phyloP scores from a whole-genome alignment of 2,113 vertebrate species.

The Glaucidium brasilianum region DNA sequence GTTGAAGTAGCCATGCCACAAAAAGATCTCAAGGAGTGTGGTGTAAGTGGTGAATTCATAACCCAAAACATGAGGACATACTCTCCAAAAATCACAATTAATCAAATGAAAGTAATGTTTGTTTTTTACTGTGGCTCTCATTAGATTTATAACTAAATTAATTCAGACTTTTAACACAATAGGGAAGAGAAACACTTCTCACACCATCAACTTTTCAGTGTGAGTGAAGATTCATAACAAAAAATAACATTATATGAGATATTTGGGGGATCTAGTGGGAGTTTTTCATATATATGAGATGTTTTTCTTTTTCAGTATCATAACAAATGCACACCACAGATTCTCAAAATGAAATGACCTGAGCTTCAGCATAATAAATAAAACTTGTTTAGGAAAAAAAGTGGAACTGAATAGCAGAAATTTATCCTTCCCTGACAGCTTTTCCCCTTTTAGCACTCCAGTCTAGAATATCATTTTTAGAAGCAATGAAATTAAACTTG shows the following conservation, averaged over 20 bases:
- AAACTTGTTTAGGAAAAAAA: not conserved
- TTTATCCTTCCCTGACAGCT: not conserved
- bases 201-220: not conserved
- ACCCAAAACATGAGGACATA: not conserved
- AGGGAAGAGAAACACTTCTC: not conserved
- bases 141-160: not conserved
- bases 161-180: not conserved
- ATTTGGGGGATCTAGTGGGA: not conserved
- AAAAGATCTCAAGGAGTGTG: not conserved
- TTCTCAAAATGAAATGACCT: not conserved
- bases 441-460: not conserved
- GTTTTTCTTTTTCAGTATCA: not conserved
- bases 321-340: not conserved
- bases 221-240: not conserved
- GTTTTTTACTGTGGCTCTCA: not conserved
- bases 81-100: not conserved
- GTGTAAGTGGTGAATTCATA: not conserved
- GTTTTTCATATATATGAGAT: not conserved
- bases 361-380: not conserved
- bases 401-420: not conserved
- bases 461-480: not conserved
- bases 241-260: not conserved
- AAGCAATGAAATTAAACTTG: not conserved
- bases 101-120: not conserved
- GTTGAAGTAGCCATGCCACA: not conserved